Evolutionary conservation across 2,888 invertebrate species (phyloP).

Genomic region (Drymonia ruficornis): DNA sequence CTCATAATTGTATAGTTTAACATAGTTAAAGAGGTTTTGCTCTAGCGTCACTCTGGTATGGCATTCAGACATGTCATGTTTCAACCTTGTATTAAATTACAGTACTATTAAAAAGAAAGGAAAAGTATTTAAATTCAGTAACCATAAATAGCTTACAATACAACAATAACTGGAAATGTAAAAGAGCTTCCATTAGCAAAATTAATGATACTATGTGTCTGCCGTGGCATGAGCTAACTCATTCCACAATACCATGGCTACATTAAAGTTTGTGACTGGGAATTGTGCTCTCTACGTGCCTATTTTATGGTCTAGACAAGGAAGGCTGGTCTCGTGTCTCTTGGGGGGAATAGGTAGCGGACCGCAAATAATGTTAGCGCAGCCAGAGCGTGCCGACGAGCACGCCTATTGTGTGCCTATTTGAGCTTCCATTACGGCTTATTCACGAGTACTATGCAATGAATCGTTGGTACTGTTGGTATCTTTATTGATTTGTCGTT

Average conservation of each 20-base stretch:
- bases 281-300: slow-evolving; percentile 20
- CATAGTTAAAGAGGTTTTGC: slow-evolving; percentile 12
- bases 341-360: slow-evolving; percentile 65
- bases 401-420: slow-evolving; percentile 53
- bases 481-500: slow-evolving; percentile 21
- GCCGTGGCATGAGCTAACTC: slow-evolving; percentile 3
- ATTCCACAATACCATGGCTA: slow-evolving; percentile 3
- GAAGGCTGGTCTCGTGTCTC: slow-evolving; percentile 62
- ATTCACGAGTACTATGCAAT: slow-evolving; percentile 34
- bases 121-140: background rate
- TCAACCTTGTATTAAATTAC: background rate
- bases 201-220: slow-evolving; percentile 21
- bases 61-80: background rate
- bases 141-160: background rate
- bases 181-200: slow-evolving; percentile 22
- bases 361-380: slow-evolving; percentile 75
- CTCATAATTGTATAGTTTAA: slow-evolving; percentile 18
- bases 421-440: slow-evolving; percentile 43
- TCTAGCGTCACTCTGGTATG: slow-evolving; percentile 8
- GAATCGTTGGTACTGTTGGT: slow-evolving; percentile 16
- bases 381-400: slow-evolving; percentile 66
- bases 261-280: slow-evolving; percentile 18
- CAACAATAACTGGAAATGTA: background rate
- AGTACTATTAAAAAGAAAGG: too few species aligned
- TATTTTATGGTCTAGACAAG: slow-evolving; percentile 68